Conservation (phyloP, 2,888 invertebrate genomes). For the Gonocerus acuteangulatus region DNA sequence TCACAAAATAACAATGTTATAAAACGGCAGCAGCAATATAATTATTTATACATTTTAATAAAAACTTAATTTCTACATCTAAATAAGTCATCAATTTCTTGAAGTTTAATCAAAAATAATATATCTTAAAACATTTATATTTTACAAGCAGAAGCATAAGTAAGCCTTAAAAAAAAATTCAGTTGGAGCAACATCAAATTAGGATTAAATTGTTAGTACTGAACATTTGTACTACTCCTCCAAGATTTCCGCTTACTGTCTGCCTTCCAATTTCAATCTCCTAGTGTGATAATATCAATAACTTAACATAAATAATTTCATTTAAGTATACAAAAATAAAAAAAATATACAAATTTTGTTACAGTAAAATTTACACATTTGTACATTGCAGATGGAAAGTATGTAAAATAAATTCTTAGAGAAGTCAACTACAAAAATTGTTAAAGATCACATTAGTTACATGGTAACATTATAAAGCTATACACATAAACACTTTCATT, state of each 20-base stretch:
- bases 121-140: neutral
- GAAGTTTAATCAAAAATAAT: neutral
- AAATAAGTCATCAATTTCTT: constrained; percentile 19
- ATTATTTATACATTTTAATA: constrained; percentile 23
- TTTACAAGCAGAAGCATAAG: constrained; percentile 27
- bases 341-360: constrained; percentile 20
- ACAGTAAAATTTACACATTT: constrained; percentile 15
- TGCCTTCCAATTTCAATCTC: neutral
- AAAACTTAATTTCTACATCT: neutral
- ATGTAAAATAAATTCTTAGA: constrained; percentile 8
- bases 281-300: neutral
- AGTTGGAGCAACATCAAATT: constrained; percentile 15
- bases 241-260: constrained; percentile 14
- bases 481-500: neutral
- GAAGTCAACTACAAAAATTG: constrained; percentile 13
- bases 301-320: constrained; percentile 7
- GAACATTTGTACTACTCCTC: constrained; percentile 19
- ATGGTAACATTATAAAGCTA: constrained; percentile 19
- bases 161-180: constrained; percentile 7
- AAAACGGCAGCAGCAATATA: constrained; percentile 1
- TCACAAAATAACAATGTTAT: constrained; percentile 5
- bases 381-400: constrained; percentile 4
- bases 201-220: constrained; percentile 6
- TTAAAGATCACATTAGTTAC: constrained; percentile 16
- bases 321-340: constrained; percentile 1